A percentile compares a stretch with the other conserved stretches of the same genome.
phyloP scores from a whole-genome alignment of 2,113 vertebrate species.

The Equus quagga region DNA sequence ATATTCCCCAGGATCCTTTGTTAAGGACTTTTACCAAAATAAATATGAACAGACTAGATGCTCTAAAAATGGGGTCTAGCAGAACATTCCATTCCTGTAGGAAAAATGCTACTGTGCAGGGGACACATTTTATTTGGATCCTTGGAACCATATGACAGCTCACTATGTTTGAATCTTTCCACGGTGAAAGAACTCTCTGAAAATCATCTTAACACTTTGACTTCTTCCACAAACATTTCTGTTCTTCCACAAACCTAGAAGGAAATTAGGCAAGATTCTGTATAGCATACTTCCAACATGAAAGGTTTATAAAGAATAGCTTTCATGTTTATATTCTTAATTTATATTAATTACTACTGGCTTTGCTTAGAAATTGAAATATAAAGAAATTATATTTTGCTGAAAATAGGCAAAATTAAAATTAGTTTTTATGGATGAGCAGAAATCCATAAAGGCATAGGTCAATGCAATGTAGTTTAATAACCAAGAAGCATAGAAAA shows the following conservation, averaged over 20 bases:
- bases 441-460: not conserved
- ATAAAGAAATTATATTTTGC: not conserved
- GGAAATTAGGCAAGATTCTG: not conserved
- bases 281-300: too few species aligned
- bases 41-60: not conserved
- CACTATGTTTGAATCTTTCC: not conserved
- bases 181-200: not conserved
- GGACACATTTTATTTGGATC: not conserved
- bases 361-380: conserved; percentile 38
- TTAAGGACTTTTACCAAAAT: not conserved
- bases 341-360: not conserved
- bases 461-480: not conserved
- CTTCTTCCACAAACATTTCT: not conserved
- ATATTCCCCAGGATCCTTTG: not conserved
- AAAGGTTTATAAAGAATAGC: not conserved
- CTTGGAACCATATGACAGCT: not conserved
- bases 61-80: not conserved
- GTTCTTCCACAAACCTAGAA: not conserved
- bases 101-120: not conserved
- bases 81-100: not conserved
- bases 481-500: not conserved
- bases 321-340: conserved; percentile 22
- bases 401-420: not conserved
- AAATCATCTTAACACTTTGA: not conserved
- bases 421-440: not conserved